These are phyloP conservation scores for Hylaea fasciaria DNA, from an alignment of 2,888 invertebrate genomes.

Conservation along the genomic window DNA sequence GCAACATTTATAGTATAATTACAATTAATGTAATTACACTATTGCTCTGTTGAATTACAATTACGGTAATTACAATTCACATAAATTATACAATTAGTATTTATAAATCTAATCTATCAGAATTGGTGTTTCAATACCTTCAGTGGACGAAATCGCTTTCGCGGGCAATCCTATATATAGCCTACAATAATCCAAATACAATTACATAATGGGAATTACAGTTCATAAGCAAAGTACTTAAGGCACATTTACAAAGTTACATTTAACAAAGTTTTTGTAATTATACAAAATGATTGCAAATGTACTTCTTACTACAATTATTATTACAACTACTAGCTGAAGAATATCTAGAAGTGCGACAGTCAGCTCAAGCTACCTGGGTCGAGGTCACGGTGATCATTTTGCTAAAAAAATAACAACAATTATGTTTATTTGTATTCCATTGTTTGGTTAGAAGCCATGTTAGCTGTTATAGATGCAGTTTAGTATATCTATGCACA, in stretches of 20 bases:
- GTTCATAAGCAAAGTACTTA: constrained; percentile 45
- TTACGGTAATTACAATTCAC: constrained; percentile 20
- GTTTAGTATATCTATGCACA: constrained; percentile 32
- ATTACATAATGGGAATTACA: constrained; percentile 23
- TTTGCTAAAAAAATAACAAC: constrained; percentile 56
- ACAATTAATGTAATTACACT: constrained; percentile 20
- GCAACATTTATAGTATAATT: constrained; percentile 20
- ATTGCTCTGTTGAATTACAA: constrained; percentile 29
- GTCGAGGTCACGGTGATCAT: constrained; percentile 54
- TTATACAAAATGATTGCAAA: constrained; percentile 22
- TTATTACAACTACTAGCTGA: constrained; percentile 16
- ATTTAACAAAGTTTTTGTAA: constrained; percentile 6
- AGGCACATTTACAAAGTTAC: constrained; percentile 44
- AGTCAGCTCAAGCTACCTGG: constrained; percentile 51
- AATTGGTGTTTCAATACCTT: constrained; percentile 81
- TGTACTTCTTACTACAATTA: constrained; percentile 13
- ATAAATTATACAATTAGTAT: constrained; percentile 35
- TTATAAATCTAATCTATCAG: constrained; percentile 55
- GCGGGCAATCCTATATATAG: constrained; percentile 67
- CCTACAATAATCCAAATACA: constrained; percentile 33
- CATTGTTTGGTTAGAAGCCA: constrained; percentile 29
- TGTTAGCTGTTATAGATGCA: constrained; percentile 28
- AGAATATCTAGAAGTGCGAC: constrained; percentile 10
- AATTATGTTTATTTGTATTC: constrained; percentile 39
- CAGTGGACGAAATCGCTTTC: constrained; percentile 79